Conservation (phyloP, 2,888 invertebrate species). For the Apocheima hispidaria region DNA sequence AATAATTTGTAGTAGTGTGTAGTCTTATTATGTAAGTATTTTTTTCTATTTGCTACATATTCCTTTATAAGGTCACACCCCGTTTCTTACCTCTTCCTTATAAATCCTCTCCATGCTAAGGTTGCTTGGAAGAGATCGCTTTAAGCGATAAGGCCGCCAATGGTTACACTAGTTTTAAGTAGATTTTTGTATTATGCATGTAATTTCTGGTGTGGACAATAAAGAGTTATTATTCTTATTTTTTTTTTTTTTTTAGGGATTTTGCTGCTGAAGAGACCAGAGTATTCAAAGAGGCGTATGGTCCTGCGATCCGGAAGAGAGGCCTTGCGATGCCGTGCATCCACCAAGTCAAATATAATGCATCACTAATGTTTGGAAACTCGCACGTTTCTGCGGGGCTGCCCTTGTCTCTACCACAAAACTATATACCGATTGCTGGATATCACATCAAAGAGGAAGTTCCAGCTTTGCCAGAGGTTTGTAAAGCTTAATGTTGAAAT, state of each 20-base stretch:
- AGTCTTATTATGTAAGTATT: no score
- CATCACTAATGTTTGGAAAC: conserved; percentile 63
- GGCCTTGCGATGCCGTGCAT: conserved; percentile 53
- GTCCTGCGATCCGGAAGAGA: conserved; percentile 49
- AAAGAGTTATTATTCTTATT: neutral
- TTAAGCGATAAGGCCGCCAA: no score
- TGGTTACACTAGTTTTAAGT: no score
- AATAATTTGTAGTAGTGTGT: no score
- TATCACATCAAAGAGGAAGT: conserved; percentile 61
- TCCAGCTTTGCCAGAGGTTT: conserved; percentile 63
- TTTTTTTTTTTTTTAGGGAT: conserved; percentile 11
- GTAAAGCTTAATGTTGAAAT: no score
- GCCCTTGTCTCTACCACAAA: conserved; percentile 55
- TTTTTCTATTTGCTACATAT: no score
- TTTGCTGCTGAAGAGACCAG: conserved; percentile 29
- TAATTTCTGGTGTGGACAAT: no score
- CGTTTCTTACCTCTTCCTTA: no score
- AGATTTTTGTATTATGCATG: no score
- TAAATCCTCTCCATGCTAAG: no score
- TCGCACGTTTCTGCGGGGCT: conserved; percentile 58
- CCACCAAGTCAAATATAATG: conserved; percentile 57
- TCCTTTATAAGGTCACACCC: no score
- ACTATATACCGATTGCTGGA: conserved; percentile 65
- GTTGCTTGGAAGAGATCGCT: no score
- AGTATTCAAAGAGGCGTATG: conserved; percentile 50